Percentiles rank a stretch among this genome's conserved stretches.
These are phyloP conservation scores for Sinocyclocheilus anophthalmus DNA, from an alignment of 2,113 vertebrate species.

Conservation along the genomic window DNA sequence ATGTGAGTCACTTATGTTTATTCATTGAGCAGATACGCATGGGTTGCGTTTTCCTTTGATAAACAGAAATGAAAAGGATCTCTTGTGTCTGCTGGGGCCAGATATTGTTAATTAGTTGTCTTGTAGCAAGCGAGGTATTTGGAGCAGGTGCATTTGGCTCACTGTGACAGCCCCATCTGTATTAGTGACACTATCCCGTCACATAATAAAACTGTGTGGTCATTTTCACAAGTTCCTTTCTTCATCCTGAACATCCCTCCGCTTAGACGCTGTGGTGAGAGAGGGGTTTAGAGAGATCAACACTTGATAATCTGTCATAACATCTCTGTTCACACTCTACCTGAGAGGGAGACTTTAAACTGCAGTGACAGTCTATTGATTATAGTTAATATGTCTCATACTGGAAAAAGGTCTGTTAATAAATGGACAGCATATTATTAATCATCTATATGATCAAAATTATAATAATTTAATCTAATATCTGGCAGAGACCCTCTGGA, in stretches of 20 bases:
- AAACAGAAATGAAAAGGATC: conserved; percentile 58
- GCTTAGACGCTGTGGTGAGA: conserved; percentile 28
- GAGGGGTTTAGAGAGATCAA: conserved; percentile 43
- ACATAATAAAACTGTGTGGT: background rate
- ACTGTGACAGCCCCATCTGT: conserved; percentile 14
- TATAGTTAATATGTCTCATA: background rate
- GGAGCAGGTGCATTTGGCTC: conserved; percentile 17
- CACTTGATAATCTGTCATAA: conserved; percentile 48
- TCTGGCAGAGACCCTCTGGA: background rate
- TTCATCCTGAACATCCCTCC: conserved; percentile 38
- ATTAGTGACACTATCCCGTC: background rate
- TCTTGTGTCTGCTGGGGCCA: conserved; percentile 51
- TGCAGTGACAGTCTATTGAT: background rate
- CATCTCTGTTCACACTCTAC: conserved; percentile 2
- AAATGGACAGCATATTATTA: background rate
- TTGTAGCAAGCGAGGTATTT: conserved; percentile 38
- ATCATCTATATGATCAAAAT: background rate
- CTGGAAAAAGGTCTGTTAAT: background rate
- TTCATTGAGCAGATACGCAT: conserved; percentile 53
- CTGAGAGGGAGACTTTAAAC: background rate
- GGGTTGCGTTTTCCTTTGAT: conserved; percentile 55
- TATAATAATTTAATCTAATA: background rate
- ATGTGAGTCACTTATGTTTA: conserved; percentile 57
- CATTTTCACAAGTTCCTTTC: conserved; percentile 20
- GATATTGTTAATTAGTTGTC: conserved; percentile 48